phyloP scores from a whole-genome alignment of 2,797 vertebrate species.

The Propithecus perrieri region DNA sequence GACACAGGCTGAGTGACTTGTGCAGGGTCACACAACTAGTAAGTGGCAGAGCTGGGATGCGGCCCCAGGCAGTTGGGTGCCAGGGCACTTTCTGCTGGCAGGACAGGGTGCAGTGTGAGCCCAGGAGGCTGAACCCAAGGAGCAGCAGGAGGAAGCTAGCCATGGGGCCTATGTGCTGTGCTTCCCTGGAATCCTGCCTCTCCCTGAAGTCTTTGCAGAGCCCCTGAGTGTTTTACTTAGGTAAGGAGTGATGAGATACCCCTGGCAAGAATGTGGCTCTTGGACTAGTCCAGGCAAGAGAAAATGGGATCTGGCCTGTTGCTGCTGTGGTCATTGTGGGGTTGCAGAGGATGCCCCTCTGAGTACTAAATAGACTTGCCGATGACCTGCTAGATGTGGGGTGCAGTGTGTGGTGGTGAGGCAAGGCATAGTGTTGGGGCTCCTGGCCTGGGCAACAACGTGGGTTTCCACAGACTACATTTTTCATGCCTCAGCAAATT shows the following conservation, averaged over 20 bases:
- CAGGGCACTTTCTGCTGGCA: not conserved
- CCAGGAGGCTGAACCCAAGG: not conserved
- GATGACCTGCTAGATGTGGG: not conserved
- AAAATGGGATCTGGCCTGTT: not conserved
- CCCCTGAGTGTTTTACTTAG: not conserved
- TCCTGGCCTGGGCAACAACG: not conserved
- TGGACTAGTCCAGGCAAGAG: not conserved
- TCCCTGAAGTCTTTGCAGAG: not conserved
- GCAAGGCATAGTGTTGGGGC: accelerated
- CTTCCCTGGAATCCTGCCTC: not conserved
- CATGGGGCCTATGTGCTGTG: not conserved
- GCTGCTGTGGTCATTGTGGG: not conserved
- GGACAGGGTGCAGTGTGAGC: accelerated
- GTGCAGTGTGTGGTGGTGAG: accelerated
- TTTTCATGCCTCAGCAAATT: not conserved
- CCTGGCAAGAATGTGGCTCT: not conserved
- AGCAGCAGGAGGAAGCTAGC: not conserved
- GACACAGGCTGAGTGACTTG: not conserved
- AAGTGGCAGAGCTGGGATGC: not conserved
- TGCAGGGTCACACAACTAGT: not conserved
- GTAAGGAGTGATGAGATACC: not conserved
- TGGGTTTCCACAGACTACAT: accelerated
- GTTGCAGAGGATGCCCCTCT: not conserved
- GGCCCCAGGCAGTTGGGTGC: not conserved
- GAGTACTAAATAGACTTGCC: accelerated